Base-by-base conservation (phyloP, 1,140 invertebrate genomes). In the Hyles euphorbiae region DNA sequence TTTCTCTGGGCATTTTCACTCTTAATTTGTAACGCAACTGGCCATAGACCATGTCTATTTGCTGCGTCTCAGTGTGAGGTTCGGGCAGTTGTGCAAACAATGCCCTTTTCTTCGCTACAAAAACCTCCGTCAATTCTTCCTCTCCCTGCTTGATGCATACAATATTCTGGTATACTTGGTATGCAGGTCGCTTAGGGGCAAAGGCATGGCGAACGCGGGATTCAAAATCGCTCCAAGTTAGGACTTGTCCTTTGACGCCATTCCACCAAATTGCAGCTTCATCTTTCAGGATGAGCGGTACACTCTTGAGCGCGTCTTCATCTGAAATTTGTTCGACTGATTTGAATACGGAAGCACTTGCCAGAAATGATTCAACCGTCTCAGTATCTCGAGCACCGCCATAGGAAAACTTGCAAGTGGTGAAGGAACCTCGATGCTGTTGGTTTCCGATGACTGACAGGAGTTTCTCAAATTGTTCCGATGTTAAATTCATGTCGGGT, bases 261-360 rank as follows among this genome's bases (percentile, higher is more conserved):
- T 47, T 47, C 45, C 45, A 47, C 45, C 45, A 12, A 12, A 9
- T 47, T 5, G 45, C 45, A n/a, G 45, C 45, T 47, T 47, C 45
- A 5, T 12, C 45, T 12, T 47, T 47, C n/a, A 47, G 45, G 10
- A 47, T 47, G 9, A 47, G 45, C 9, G 45, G 45, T 5, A 47
- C 10, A 12, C 43, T 55, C 22, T 55, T 55, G 32, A 55, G 44
- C 3, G 53, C 53, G 45, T 55, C 53, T 32, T 55, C 53, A 44
- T 55, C 53, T 4, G 43, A 44, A 6, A 55, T 55, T 22, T 46
- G 40, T 44, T 55, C 53, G 10, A 55, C 40, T 2, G 10, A n/a
- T 55, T 55, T 55, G 32, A 55, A 55, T 8, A 55, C 53, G 9
- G 53, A 34, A 22, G 53, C n/a, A 22, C 36, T 40, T 5, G 53